A percentile compares a stretch with the other conserved stretches of the same genome.
Conservation (phyloP, 2,797 vertebrate species). For the Ctenochaetus hawaiiensis region DNA sequence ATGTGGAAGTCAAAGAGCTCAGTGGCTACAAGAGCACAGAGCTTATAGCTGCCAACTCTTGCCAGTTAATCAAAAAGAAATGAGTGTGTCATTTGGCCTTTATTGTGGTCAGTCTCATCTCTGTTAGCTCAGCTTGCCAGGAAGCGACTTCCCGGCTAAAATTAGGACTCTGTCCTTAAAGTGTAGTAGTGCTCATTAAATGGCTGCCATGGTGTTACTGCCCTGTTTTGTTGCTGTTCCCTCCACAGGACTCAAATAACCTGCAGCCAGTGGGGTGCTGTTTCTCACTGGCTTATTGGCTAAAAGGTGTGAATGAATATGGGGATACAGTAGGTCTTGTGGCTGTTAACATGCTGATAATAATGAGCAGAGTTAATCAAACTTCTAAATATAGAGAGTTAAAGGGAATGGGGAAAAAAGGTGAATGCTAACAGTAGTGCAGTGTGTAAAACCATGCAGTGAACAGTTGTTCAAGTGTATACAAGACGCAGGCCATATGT, state of each 20-base stretch:
- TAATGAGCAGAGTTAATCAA: slow-evolving; percentile 30
- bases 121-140: slow-evolving; percentile 1
- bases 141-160: slow-evolving; percentile 31
- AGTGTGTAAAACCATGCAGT: slow-evolving; percentile 53
- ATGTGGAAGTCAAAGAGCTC: background rate
- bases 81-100: background rate
- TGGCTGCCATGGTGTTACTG: slow-evolving; percentile 39
- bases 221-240: slow-evolving; percentile 45
- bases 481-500: slow-evolving; percentile 55
- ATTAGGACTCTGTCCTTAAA: slow-evolving; percentile 26
- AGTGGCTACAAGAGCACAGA: background rate
- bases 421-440: slow-evolving; percentile 20
- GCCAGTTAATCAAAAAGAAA: slow-evolving; percentile 10
- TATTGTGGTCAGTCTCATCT: slow-evolving; percentile 21
- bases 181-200: slow-evolving; percentile 55
- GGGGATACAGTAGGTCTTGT: slow-evolving; percentile 46
- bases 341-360: slow-evolving; percentile 49
- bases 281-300: slow-evolving; percentile 65
- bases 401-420: slow-evolving; percentile 8
- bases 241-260: slow-evolving; percentile 69
- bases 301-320: slow-evolving; percentile 74
- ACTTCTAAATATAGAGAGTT: slow-evolving; percentile 49
- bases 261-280: slow-evolving; percentile 51
- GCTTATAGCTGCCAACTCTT: background rate
- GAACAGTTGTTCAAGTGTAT: slow-evolving; percentile 34